Base-by-base conservation (phyloP, 2,888 invertebrate genomes). In the Ophion slaviceki region DNA sequence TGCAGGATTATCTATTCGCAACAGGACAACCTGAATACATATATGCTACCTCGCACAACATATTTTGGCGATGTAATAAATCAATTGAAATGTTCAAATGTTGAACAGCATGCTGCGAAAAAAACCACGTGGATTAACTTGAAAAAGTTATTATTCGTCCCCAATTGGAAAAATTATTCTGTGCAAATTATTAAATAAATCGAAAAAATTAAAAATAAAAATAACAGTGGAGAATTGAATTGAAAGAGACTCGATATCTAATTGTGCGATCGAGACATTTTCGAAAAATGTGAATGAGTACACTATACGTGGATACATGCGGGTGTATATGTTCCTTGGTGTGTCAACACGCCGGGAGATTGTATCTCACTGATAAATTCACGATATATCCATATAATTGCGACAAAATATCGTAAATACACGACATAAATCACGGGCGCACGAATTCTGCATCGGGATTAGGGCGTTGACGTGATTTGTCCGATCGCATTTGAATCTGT, bases 401-500 rank as follows among this genome's bases (percentile, higher is more conserved):
- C 32, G n/a, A 62, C 59, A 45, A 67, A 67, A 70, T 62, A 70
- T 76, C 75, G 14, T 62, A 70, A 67, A 24, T 53, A 53, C n/a
- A 24, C 62, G 7, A 59, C 24, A 71, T 82, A 53, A 72, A 76
- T 80, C 75, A 71, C 59, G 59, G n/a, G 17, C 20, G 70, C 40
- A 17, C 68, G 20, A 17, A 67, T 10, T 66, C 20, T 11, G 28
- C 36, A 32, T 32, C 24, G 59, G 45, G 45, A 68, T 59, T 61
- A 45, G 24, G 28, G 32, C 57, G 57, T 68, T 20, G 68, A 20
- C 66, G 67, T 76, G 75, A 82, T 78, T 78, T 67, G 32, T 59
- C 57, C 67, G 78, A 81, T 85, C 32, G 74, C 40, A 67, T 61
- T 79, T 40, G 75, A 76, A 75, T 77, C 45, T 28, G 32, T 59